Evolutionary conservation across 1,140 invertebrate genomes (phyloP), one percentile per base, ranked within the genome.

Genomic region (Stegodyphus dumicola): DNA sequence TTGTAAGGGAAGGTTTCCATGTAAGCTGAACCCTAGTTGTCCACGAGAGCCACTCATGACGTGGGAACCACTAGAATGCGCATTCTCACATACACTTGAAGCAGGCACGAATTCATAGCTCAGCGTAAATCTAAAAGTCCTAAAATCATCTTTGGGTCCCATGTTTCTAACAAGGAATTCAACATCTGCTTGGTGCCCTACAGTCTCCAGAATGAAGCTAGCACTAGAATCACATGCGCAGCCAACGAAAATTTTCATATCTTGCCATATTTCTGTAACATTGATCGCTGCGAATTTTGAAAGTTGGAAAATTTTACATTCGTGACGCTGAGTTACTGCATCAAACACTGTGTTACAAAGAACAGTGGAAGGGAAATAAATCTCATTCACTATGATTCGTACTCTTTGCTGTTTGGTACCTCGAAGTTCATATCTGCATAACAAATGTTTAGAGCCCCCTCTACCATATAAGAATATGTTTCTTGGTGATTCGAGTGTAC

Each of bases 131-230:
- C 93, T 94, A 56, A 96, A 92, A 76, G 94, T 94, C 70, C 94
- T 93, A 89, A 95, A 96, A 90, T 97, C 96, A 88, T 97, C 95
- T 9, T 93, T 91, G 1, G 95, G 93, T 74, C 94, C 94, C 96
- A 97, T 97, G 81, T 94, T 93, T n/a, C 92, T 92, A 1, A 95
- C 94, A 54, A 93, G 93, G 88, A 96, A 96, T 88, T 94, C 93
- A n/a, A 97, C 92, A 89, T 96, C 95, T 6, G 95, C 93, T 65
- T 95, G 93, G 79, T 94, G 93, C 48, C 94, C 93, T 1, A 93
- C 93, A 0, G 95, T 96, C 81, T 94, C 94, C 88, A 95, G 94
- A 85, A 94, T 94, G 88, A 95, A 88, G 15, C 81, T 65, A 13
- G 53, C 90, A 92, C 89, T 93, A 92, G 94, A 93, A 90, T 94